Base-by-base conservation (phyloP, 2,113 vertebrate genomes). In the Hippocampus barbouri region DNA sequence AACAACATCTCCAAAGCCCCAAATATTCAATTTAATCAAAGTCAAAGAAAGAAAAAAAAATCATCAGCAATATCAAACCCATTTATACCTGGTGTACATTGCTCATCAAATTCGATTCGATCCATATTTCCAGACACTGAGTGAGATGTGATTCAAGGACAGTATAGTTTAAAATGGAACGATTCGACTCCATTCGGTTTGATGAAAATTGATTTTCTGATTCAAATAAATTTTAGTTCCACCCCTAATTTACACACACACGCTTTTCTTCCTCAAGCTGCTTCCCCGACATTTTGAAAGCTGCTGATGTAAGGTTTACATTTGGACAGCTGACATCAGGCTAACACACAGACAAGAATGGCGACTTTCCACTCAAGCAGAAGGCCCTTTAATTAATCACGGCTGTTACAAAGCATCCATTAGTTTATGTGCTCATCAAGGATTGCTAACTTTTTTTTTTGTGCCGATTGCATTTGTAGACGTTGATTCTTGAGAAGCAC, bases 321-420 rank as follows among this genome's bases (percentile, higher is more conserved):
- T 64, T 64, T 64, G 61, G 38, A 64, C 34, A 41, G 57, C 23
- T 15, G 12, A 65, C 38, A 69, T 79, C 70, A 75, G 54, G 53
- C 68, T 25, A 72, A 61, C 34, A 76, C 45, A 40, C 16, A 51
- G 47, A 25, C 49, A 74, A 30, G 75, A 66, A 25, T 65, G 45
- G 74, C 70, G 75, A 72, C 85, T 87, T 90, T 82, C 86, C 83
- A 87, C 79, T 82, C 7, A 61, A 80, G 86, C 87, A 87, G 83
- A 79, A 38, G 72, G 76, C 88, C 91, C 91, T 92, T 92, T 92
- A 92, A 90, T 25, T 60, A 82, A 80, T 62, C 9, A n/a, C 9
- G 40, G 66, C 79, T 43, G 21, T 78, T 74, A 53, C 38, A 40
- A 79, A 72, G 63, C 60, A 34, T 68, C 47, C 5, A n/a, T 41